phyloP scores from a whole-genome alignment of 2,113 vertebrate species.

The Meleagris gallopavo region DNA sequence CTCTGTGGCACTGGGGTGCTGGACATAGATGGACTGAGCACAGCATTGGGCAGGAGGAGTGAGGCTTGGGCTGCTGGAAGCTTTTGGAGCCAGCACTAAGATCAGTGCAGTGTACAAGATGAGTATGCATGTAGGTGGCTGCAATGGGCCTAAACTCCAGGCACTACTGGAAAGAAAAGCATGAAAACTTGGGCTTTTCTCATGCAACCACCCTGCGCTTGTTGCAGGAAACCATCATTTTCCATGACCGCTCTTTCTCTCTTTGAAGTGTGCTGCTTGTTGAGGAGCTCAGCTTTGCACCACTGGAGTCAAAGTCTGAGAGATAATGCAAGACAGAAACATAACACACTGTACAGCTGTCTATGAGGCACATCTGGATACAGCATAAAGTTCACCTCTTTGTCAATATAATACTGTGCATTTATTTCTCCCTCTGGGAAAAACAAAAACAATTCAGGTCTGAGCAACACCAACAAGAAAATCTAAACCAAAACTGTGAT shows the following conservation, averaged over 20 bases:
- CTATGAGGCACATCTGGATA: conserved; percentile 40
- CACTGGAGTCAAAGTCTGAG: neutral
- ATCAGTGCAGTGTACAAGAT: neutral
- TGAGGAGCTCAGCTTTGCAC: neutral
- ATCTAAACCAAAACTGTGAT: neutral
- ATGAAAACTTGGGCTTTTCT: neutral
- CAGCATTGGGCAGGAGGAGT: neutral
- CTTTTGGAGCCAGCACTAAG: neutral
- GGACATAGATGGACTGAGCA: neutral
- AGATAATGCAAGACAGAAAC: conserved; percentile 25
- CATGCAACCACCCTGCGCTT: neutral
- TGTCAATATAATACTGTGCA: neutral
- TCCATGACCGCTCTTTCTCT: neutral
- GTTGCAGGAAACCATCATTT: neutral
- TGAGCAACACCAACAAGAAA: neutral
- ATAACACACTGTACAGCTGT: neutral
- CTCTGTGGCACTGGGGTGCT: neutral
- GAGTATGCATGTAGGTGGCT: neutral
- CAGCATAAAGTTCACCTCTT: conserved; percentile 21
- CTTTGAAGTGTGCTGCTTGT: neutral
- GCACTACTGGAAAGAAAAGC: neutral
- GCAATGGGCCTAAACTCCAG: neutral
- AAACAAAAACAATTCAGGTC: neutral
- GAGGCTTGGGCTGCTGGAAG: neutral
- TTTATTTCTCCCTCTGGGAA: conserved; percentile 28